These are phyloP conservation scores for Tetraneura akinire DNA, from an alignment of 1,140 invertebrate species.

Conservation along the genomic window DNA sequence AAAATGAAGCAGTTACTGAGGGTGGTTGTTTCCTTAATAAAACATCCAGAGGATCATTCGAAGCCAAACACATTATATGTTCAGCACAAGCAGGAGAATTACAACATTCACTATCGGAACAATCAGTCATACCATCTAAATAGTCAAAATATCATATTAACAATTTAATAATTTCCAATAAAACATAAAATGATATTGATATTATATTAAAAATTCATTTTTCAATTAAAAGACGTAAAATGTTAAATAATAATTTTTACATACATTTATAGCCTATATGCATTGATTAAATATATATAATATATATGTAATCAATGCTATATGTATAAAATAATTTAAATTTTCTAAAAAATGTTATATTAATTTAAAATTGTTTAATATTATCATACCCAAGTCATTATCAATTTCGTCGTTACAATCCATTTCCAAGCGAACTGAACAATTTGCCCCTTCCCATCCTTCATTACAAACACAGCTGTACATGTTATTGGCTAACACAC, in stretches of 20 bases:
- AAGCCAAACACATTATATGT: conserved; percentile 90
- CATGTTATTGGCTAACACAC: conserved; percentile 79
- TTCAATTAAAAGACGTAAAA: no score
- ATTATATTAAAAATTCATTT: no score
- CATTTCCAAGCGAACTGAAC: conserved; percentile 87
- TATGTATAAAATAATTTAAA: no score
- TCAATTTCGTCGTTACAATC: conserved; percentile 92
- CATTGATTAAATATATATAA: no score
- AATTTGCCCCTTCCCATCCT: conserved; percentile 89
- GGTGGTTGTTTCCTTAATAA: conserved; percentile 92
- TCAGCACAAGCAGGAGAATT: conserved; percentile 78
- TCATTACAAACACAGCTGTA: conserved; percentile 88
- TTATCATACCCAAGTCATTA: conserved; percentile 87
- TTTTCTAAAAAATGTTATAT: no score
- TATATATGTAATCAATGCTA: no score
- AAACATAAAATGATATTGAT: no score
- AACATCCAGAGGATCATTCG: conserved; percentile 93
- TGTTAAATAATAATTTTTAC: no score
- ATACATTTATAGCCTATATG: no score
- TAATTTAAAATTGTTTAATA: no score
- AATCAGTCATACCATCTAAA: conserved; percentile 95
- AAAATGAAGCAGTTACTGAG: conserved; percentile 94
- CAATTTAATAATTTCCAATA: no score
- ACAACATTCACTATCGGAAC: conserved; percentile 96
- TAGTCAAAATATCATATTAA: background rate